Base-by-base conservation (phyloP, 2,797 vertebrate species). In the Emys orbicularis region DNA sequence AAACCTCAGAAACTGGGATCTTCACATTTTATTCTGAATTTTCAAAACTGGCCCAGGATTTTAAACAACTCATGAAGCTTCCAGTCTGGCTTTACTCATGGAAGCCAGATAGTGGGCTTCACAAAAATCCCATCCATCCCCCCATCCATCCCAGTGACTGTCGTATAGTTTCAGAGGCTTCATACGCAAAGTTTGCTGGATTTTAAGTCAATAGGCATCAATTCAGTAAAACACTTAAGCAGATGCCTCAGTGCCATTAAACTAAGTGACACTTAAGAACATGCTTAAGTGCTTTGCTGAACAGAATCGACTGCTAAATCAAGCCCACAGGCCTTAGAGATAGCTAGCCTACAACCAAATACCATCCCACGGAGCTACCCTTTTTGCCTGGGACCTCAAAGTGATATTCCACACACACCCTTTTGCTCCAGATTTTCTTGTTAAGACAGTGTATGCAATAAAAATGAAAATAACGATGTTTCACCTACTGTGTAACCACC, bases 401-500 rank as follows among this genome's bases (percentile, higher is more conserved):
- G 18, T 85, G 12, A 83, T 94, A 86, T 1, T 1, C 81, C 49
- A 25, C 3, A 3, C 74, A 3, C 74, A 61, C 90, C 74, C 87
- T 93, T 94, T 87, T 44, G 25, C 93, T 95, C 96, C 96, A 92
- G 95, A 91, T 97, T 97, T 97, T 95, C 91, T 84, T 29, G 4
- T 87, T 80, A 96, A 98, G 97, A 95, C 59, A 34, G 89, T 87
- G 92, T 95, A 96, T 96, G 96, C 79, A 88, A 97, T 98, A 98
- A 98, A 97, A 97, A 89, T 5, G 1, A 97, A 98, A 97, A 97
- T 98, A 96, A 76, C 88, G 53, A 94, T 91, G 96, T 94, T 96
- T 94, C 91, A 98, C 98, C 98, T 98, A 98, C 98, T 97, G 98
- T 97, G 97, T 97, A 98, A 98, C 98, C 98, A 98, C 98, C 98